Percentiles rank a stretch among this genome's conserved stretches.
Evolutionary conservation across 1,140 invertebrate genomes (phyloP).

Genomic region (Tetramorium alpestre): DNA sequence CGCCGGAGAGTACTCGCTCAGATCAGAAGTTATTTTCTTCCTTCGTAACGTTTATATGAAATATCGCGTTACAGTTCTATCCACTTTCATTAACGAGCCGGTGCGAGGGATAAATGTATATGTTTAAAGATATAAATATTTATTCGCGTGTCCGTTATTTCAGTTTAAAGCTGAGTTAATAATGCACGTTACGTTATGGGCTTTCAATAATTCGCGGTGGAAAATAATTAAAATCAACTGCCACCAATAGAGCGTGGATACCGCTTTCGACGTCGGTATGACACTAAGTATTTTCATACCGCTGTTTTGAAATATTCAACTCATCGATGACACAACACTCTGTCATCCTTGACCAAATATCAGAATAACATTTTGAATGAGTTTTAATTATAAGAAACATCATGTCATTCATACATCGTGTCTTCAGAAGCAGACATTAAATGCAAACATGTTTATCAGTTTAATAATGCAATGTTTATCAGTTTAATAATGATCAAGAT

Average conservation of each 20-base stretch:
- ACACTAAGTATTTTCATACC: neutral
- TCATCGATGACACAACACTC: neutral
- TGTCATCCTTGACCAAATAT: neutral
- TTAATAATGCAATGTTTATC: neutral
- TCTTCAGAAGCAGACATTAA: neutral
- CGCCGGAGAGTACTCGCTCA: neutral
- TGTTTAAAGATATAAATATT: slow-evolving; percentile 1
- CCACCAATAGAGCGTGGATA: neutral
- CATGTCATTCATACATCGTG: neutral
- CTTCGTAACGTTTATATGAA: slow-evolving; percentile 22
- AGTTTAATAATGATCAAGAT: neutral
- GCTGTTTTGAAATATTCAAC: neutral
- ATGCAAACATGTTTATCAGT: neutral
- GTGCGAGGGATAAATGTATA: neutral
- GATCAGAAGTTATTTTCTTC: slow-evolving; percentile 43
- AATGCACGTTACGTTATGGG: neutral
- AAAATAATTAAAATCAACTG: slow-evolving; percentile 17
- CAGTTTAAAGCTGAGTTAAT: neutral
- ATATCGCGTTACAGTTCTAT: slow-evolving; percentile 20
- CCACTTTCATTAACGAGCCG: neutral
- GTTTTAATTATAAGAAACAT: neutral
- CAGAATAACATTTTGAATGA: neutral
- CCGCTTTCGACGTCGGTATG: neutral
- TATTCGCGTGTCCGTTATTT: neutral
- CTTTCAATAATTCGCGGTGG: neutral